These are phyloP conservation scores for Drosophila merina DNA, from an alignment of 2,888 invertebrate genomes.

Conservation along the genomic window DNA sequence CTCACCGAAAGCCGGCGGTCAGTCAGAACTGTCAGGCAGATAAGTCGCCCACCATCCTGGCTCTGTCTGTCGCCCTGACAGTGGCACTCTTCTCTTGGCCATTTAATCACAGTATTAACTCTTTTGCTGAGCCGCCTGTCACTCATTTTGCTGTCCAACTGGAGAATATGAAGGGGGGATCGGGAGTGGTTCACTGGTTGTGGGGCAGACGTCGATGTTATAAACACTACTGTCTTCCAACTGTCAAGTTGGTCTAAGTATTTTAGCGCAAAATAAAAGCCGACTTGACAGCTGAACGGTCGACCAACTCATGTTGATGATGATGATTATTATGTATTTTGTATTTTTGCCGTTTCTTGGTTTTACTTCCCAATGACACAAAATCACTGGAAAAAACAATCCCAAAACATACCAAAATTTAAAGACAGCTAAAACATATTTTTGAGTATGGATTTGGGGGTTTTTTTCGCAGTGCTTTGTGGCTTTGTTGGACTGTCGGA, in stretches of 20 bases:
- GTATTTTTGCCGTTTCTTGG: constrained; percentile 54
- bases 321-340: constrained; percentile 72
- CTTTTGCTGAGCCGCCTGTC: constrained; percentile 81
- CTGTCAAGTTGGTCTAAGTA: constrained; percentile 75
- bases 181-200: constrained; percentile 5
- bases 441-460: too few relatives aligned
- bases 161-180: background rate
- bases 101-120: constrained; percentile 81
- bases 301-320: constrained; percentile 49
- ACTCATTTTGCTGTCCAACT: constrained; percentile 63
- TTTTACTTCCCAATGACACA: constrained; percentile 55
- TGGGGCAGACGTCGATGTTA: constrained; percentile 54
- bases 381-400: constrained; percentile 6
- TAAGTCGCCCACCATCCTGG: constrained; percentile 54
- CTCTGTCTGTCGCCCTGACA: constrained; percentile 49
- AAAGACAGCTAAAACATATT: too few relatives aligned
- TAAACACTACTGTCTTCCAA: constrained; percentile 78
- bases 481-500: constrained; percentile 1
- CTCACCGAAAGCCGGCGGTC: constrained; percentile 16
- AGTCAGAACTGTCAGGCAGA: constrained; percentile 36
- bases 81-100: constrained; percentile 72
- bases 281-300: constrained; percentile 73
- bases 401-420: too few relatives aligned
- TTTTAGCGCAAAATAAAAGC: constrained; percentile 78
- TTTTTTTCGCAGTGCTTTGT: constrained; percentile 13